Percentiles rank a stretch among this genome's conserved stretches.
These are phyloP conservation scores for Anoura caudifer DNA, from an alignment of 2,113 vertebrate genomes.

Conservation along the genomic window DNA sequence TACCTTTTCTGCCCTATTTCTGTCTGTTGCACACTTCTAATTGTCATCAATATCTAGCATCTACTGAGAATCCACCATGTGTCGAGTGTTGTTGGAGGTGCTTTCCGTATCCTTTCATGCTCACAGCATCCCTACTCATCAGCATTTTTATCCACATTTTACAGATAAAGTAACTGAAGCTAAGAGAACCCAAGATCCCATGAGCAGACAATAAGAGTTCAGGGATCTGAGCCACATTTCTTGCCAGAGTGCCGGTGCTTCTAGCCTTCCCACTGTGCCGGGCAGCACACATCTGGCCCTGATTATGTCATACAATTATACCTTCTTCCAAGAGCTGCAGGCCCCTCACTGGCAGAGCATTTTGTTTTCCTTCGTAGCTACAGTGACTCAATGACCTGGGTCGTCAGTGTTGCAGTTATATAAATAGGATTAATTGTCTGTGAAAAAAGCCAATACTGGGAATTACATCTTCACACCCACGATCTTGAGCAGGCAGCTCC, in stretches of 20 bases:
- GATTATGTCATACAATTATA: too few species aligned
- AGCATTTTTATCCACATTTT: background rate
- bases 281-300: too few species aligned
- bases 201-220: background rate
- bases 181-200: background rate
- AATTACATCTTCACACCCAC: background rate
- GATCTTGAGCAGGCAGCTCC: background rate
- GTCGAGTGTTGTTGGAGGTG: background rate
- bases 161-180: background rate
- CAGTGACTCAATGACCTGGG: background rate
- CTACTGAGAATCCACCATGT: background rate
- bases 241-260: too few species aligned
- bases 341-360: background rate
- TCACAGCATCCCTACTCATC: background rate
- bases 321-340: background rate
- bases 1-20: background rate
- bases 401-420: background rate
- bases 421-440: background rate
- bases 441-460: background rate
- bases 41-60: background rate
- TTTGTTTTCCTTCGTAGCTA: background rate
- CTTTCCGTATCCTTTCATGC: background rate
- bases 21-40: background rate
- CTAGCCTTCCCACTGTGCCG: background rate
- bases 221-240: background rate